phyloP scores from a whole-genome alignment of 2,888 invertebrate genomes.

The Torymus auratus region DNA sequence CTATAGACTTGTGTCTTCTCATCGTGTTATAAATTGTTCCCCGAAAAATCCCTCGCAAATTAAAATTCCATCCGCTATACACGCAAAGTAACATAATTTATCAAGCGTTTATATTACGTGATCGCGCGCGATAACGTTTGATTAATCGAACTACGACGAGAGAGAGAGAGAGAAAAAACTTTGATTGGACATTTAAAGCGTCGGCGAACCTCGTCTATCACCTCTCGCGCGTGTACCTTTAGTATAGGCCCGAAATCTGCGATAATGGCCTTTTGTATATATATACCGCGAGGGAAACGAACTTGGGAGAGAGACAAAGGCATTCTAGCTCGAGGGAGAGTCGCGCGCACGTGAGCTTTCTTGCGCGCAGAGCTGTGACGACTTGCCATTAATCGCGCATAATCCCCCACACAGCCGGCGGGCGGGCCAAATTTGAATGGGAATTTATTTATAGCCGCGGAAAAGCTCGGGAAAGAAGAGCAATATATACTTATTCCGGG shows the following conservation, averaged over 20 bases:
- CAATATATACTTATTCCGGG: background rate
- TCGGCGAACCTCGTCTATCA: no score
- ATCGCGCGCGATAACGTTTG: background rate
- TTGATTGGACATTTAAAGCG: conserved; percentile 15
- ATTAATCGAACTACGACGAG: conserved; percentile 9
- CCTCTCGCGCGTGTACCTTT: no score
- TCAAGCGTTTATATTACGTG: conserved; percentile 1
- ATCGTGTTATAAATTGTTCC: no score
- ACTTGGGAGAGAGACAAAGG: no score
- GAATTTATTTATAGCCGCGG: conserved; percentile 21
- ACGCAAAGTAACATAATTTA: conserved; percentile 8
- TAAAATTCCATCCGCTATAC: background rate
- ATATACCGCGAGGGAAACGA: no score
- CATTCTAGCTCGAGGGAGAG: no score
- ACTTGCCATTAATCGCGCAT: conserved; percentile 51
- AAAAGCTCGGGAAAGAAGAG: background rate
- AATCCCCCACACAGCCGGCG: conserved; percentile 13
- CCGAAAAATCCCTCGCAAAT: no score
- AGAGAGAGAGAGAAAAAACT: background rate
- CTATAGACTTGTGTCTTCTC: no score
- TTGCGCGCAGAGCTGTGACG: background rate
- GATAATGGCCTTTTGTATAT: no score
- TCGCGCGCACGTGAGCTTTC: background rate
- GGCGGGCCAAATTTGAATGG: background rate
- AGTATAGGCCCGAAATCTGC: no score